phyloP scores from a whole-genome alignment of 2,797 vertebrate species.

The Cynopterus sphinx region DNA sequence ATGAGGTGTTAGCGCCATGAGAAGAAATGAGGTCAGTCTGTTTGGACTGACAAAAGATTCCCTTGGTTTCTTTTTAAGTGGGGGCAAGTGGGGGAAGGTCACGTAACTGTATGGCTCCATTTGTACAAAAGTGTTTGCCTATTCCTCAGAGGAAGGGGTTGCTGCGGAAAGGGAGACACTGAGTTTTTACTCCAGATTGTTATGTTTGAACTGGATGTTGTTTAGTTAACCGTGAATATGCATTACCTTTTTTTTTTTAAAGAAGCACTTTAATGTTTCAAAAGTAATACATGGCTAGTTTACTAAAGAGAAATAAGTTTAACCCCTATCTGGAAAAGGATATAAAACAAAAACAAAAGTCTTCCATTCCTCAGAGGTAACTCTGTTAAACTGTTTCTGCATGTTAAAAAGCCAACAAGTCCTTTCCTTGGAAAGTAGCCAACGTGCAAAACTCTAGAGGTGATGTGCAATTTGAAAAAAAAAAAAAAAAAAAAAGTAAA shows the following conservation, averaged over 20 bases:
- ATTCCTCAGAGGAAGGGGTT: background rate
- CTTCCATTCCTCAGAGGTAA: background rate
- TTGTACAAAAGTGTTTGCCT: background rate
- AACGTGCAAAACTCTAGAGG: background rate
- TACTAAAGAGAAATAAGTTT: conserved; percentile 7
- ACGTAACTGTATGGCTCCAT: background rate
- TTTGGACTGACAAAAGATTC: background rate
- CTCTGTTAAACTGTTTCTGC: background rate
- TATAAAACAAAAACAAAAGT: background rate
- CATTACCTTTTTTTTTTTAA: background rate
- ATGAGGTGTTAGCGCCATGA: background rate
- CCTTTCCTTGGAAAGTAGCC: background rate
- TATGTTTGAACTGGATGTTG: background rate
- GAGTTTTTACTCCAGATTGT: background rate
- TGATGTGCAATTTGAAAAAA: background rate
- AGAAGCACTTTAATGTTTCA: background rate
- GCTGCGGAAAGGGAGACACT: background rate
- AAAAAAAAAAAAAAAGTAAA: background rate
- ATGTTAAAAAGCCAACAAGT: background rate
- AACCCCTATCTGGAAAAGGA: background rate
- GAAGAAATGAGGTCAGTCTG: background rate
- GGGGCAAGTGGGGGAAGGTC: fast-evolving
- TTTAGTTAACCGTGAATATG: background rate
- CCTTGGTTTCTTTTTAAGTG: background rate
- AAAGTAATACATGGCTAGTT: background rate